Evolutionary conservation across 2,113 vertebrate genomes (phyloP).

Genomic region (Lepidothrix coronata): DNA sequence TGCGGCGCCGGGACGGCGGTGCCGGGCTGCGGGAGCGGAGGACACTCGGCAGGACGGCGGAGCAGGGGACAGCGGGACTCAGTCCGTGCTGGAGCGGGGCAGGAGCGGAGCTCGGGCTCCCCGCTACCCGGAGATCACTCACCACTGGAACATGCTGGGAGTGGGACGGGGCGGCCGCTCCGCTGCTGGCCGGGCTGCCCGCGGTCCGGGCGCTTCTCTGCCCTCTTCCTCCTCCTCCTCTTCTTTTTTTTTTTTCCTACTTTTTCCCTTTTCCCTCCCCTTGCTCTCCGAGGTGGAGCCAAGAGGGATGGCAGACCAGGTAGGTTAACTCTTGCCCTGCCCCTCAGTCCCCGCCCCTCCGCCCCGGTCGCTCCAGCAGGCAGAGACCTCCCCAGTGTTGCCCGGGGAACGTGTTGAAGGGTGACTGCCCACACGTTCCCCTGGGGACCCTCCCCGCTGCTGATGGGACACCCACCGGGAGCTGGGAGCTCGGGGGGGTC

Average conservation of each 20-base stretch:
- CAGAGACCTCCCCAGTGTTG: neutral
- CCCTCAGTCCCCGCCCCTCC: neutral
- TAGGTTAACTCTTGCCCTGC: conserved; percentile 62
- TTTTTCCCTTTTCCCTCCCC: conserved; percentile 16
- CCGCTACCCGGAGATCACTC: conserved; percentile 25
- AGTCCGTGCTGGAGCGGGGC: neutral
- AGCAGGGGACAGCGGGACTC: neutral
- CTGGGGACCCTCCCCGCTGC: neutral
- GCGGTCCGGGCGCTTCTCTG: conserved; percentile 28
- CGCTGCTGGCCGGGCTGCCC: conserved; percentile 37
- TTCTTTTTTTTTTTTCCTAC: neutral
- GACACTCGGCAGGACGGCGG: neutral
- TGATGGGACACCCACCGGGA: neutral
- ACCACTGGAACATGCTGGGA: conserved; percentile 76
- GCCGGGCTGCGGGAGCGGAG: neutral
- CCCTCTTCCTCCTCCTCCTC: neutral
- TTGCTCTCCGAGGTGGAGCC: conserved; percentile 39
- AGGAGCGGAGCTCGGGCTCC: neutral
- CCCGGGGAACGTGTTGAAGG: neutral
- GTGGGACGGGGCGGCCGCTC: conserved; percentile 11
- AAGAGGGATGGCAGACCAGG: conserved; percentile 41
- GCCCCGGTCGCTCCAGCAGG: neutral
- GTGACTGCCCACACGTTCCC: neutral
- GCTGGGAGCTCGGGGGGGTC: neutral
- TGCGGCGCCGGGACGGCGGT: neutral